These are phyloP conservation scores for Myrmecobius fasciatus DNA, from an alignment of 2,113 vertebrate species.

Conservation along the genomic window DNA sequence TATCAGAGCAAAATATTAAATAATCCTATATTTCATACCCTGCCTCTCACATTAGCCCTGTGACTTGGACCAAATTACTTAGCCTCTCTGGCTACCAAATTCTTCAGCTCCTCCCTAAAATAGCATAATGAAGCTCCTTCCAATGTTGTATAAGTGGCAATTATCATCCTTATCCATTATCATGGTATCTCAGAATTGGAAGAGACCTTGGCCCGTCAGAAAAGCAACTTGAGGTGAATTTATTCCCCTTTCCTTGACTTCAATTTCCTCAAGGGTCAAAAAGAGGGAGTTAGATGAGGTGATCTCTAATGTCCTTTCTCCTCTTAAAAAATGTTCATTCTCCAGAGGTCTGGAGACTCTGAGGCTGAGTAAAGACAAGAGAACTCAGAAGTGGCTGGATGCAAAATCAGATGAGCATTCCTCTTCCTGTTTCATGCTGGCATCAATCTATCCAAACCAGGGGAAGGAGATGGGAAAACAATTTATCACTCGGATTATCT, in stretches of 20 bases:
- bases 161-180: not conserved
- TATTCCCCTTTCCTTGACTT: not conserved
- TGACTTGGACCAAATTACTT: not conserved
- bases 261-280: not conserved
- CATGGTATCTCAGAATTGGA: not conserved
- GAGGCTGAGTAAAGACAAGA: slow-evolving; percentile 41
- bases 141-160: not conserved
- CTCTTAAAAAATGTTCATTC: not conserved
- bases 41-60: not conserved
- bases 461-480: slow-evolving; percentile 26
- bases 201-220: not conserved
- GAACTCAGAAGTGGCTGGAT: slow-evolving; percentile 30
- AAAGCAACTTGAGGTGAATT: not conserved
- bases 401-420: not conserved
- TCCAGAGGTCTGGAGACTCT: not conserved
- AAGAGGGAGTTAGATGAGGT: not conserved
- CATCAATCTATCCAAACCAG: slow-evolving; percentile 29
- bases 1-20: not conserved
- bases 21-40: not conserved
- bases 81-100: not conserved
- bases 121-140: not conserved
- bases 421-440: slow-evolving; percentile 32
- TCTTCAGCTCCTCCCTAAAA: not conserved
- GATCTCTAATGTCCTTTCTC: not conserved
- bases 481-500: slow-evolving; percentile 21